Conservation (phyloP, 2,797 vertebrate species). For the Neosilurus hyrtlii region DNA sequence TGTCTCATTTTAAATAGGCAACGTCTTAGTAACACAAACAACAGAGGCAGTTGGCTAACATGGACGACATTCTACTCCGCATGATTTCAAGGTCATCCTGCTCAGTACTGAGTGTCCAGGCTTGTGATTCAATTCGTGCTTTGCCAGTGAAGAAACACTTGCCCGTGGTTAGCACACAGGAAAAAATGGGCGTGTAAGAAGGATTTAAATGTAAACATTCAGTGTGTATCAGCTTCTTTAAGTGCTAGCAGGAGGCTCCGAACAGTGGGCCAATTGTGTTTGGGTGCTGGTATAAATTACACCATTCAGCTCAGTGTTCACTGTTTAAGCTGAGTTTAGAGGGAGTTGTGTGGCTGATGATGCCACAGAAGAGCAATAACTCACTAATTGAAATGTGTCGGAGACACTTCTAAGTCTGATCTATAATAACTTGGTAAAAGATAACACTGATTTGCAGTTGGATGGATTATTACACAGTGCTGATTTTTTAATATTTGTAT, state of each 20-base stretch:
- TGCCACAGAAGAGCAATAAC: constrained; percentile 13
- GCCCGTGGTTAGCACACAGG: constrained; percentile 14
- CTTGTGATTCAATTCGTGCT: constrained; percentile 34
- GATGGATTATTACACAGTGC: not conserved
- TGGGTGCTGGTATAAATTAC: constrained; percentile 65
- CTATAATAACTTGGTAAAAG: constrained; percentile 14
- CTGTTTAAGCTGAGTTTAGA: constrained; percentile 37
- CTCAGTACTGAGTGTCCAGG: constrained; percentile 5
- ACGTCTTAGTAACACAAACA: constrained; percentile 43
- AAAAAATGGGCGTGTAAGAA: constrained; percentile 4
- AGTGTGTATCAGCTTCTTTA: constrained; percentile 42
- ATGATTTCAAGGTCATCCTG: constrained; percentile 16
- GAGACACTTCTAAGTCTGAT: constrained; percentile 14
- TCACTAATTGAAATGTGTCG: constrained; percentile 1
- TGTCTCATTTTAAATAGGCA: constrained; percentile 51
- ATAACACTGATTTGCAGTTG: not conserved
- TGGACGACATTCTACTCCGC: constrained; percentile 38
- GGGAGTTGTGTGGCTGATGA: not conserved
- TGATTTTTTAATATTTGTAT: not conserved
- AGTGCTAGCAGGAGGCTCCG: constrained; percentile 47
- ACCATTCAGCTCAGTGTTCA: constrained; percentile 16
- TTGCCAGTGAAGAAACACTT: constrained; percentile 14
- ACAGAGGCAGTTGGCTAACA: constrained; percentile 43
- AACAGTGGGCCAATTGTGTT: constrained; percentile 63
- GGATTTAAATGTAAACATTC: constrained; percentile 46